Evolutionary conservation across 2,797 vertebrate species (phyloP).

Genomic region (Myotis daubentonii): DNA sequence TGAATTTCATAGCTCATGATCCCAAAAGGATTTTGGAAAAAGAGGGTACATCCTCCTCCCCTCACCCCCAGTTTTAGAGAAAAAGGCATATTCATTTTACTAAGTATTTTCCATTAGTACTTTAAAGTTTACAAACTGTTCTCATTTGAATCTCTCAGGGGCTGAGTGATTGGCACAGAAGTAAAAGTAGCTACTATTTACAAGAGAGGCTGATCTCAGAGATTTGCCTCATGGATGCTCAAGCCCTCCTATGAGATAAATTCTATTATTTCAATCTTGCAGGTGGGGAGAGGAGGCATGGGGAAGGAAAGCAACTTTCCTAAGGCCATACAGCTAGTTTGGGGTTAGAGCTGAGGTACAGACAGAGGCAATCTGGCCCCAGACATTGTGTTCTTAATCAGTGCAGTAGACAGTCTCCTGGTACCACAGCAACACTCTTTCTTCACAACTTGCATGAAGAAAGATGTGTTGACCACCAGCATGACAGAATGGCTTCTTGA

Average conservation of each 20-base stretch:
- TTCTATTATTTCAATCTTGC: neutral
- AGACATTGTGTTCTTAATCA: neutral
- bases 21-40: constrained; percentile 68
- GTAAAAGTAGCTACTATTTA: constrained; percentile 20
- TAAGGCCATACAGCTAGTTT: neutral
- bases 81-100: constrained; percentile 55
- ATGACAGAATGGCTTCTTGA: neutral
- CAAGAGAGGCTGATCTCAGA: neutral
- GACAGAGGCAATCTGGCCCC: too few relatives aligned
- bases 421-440: neutral
- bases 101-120: constrained; percentile 59
- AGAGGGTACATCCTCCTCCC: constrained; percentile 34
- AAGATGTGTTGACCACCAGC: neutral
- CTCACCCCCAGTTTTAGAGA: constrained; percentile 5
- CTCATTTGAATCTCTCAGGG: constrained; percentile 60
- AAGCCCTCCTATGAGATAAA: neutral
- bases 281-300: neutral
- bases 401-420: neutral
- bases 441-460: neutral
- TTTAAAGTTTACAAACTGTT: constrained; percentile 66
- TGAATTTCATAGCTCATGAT: constrained; percentile 60
- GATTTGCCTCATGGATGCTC: neutral
- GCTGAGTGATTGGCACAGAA: neutral
- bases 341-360: neutral
- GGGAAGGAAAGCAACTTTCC: neutral